Evolutionary conservation across 2,797 vertebrate species (phyloP).

Genomic region (Sebastes umbrosus): DNA sequence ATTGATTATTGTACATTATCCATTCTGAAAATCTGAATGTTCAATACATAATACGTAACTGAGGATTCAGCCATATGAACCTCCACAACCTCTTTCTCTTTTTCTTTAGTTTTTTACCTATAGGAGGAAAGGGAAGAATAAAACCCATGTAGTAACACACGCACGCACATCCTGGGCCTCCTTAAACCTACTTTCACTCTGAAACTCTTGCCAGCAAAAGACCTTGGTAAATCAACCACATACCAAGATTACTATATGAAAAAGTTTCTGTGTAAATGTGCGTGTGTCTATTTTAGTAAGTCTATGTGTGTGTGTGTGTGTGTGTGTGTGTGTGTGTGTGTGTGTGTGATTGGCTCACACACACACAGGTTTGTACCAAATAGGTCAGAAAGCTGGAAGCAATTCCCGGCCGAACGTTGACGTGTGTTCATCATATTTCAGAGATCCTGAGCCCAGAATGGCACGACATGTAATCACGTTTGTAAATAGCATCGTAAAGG

Average conservation of each 20-base stretch:
- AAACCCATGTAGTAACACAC: not conserved
- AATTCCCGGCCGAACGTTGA: slow-evolving; percentile 39
- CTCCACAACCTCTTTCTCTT: not conserved
- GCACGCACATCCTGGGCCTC: not conserved
- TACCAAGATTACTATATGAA: slow-evolving; percentile 17
- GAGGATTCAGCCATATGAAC: not conserved
- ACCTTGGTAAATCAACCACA: slow-evolving; percentile 38
- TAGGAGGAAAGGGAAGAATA: slow-evolving; percentile 24
- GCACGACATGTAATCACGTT: slow-evolving; percentile 61
- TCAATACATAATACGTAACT: not conserved
- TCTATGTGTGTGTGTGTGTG: not conserved
- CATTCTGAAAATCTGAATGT: slow-evolving; percentile 10
- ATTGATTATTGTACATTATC: not conserved
- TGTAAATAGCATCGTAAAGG: slow-evolving; percentile 67
- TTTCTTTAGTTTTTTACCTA: slow-evolving; percentile 3
- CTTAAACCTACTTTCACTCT: not conserved
- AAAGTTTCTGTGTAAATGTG: not conserved
- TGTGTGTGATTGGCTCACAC: slow-evolving; percentile 9
- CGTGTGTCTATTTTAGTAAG: not conserved
- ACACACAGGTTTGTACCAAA: slow-evolving; percentile 33
- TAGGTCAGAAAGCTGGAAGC: slow-evolving; percentile 62
- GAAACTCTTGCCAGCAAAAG: slow-evolving; percentile 12
- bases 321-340: not conserved
- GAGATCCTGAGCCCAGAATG: slow-evolving; percentile 38
- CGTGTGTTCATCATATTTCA: slow-evolving; percentile 63